Base-by-base conservation (phyloP, 1,140 invertebrate genomes). In the Aradophagus sp. region DNA sequence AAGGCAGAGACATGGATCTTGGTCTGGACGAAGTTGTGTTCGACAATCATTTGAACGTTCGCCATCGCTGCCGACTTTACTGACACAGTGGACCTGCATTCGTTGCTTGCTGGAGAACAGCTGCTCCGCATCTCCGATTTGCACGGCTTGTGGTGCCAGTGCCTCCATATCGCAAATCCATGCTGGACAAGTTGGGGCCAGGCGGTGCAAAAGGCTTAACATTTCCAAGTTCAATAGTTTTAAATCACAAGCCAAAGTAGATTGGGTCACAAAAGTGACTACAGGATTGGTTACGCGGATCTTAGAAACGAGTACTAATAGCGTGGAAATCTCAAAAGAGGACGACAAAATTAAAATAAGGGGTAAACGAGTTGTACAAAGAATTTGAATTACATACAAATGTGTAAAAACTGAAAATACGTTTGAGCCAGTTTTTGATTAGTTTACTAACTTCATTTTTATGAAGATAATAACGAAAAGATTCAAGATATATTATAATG, bases 71-170 rank as follows among this genome's bases (percentile, higher is more conserved):
- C 84, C 84, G 12, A 77, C 76, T 3, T 66, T 86, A 39, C 74
- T 82, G 13, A 78, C 75, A n/a, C 78, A 78, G 56, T 86, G 84
- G 84, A 85, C 79, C 38, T 86, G 84, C 27, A 81, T 86, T 58
- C 81, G 84, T 44, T 86, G 84, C 67, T 56, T 86, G 6, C 73
- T 83, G 31, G 70, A 79, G 15, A 86, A 86, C 48, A 81, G 66
- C 45, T 83, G 79, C 67, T 83, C 80, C 38, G 80, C 81, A 12
- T 73, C 77, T 23, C 67, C 79, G 23, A 70, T 78, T 66, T 86
- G 84, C 67, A 77, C 81, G 39, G 84, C 83, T 11, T 86, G 84
- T 23, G 82, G 80, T 26, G 83, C 83, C 10, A 83, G 77, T 75
- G 83, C 80, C 5, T 80, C 79, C 5, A 81, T 82, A 68, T 77